Base-by-base conservation (phyloP, 2,797 vertebrate genomes). In the Acanthiza pusilla region DNA sequence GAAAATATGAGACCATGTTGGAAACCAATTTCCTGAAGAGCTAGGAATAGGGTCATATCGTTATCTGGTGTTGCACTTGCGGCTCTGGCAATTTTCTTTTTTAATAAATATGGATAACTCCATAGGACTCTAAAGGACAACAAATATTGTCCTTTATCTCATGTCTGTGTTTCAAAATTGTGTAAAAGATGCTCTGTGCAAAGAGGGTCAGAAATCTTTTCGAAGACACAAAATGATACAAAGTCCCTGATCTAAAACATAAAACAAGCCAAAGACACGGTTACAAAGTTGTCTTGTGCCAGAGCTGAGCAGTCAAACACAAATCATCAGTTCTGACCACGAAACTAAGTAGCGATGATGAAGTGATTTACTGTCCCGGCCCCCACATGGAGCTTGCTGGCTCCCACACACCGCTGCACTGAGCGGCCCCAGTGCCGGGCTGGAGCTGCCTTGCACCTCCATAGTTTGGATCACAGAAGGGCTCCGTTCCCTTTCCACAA, bases 1-100 rank as follows among this genome's bases (percentile, higher is more conserved):
- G 85, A 94, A 96, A 94, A 94, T 84, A 94, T 22, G 78, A 94
- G 45, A 70, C 67, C 5, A 13, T 76, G 94, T 53, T 94, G 84
- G 89, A 95, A 97, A 94, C 68, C 93, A 97, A 96, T 97, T 96
- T 97, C 95, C 95, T 96, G 95, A 93, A 93, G 85, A 85, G 74
- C 74, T 79, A 90, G 34, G 30, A 92, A 66, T 3, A 94, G 70
- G 79, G 67, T 87, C 83, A 43, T 61, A 43, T 45, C 0, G 34
- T 95, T 95, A 95, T 94, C 95, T 94, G 26, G 74, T 63, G 83
- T 89, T 82, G 76, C 13, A 79, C 48, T 84, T 51, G 67, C 83
- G 90, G 89, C 63, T 77, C 70, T 87, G 74, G 48, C 73, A 85
- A 79, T 90, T 88, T 96, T 90, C 50, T 81, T 84, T 86, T 93